Conservation (phyloP, 2,888 invertebrate genomes). For the Stenotaenia linearis region DNA sequence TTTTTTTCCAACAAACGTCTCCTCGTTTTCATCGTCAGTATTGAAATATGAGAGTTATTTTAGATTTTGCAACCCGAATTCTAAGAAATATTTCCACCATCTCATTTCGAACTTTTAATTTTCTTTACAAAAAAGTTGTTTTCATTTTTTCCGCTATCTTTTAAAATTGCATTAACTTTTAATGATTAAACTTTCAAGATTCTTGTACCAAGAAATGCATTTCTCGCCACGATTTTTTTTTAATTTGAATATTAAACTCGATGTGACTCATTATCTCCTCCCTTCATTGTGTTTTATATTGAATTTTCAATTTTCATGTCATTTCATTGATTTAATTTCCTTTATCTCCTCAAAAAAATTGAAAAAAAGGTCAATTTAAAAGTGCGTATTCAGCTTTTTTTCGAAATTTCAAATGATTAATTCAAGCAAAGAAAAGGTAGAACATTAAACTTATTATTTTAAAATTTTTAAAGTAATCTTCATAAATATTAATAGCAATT, state of each 20-base stretch:
- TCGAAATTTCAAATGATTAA: not conserved
- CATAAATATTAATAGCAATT: not conserved
- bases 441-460: too few species aligned
- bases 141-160: not conserved
- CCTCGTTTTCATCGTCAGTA: not conserved
- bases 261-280: not conserved
- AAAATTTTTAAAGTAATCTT: not conserved
- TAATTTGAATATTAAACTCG: not conserved
- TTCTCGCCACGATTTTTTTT: not conserved
- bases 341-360: not conserved
- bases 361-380: not conserved
- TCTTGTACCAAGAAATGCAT: not conserved
- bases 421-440: not conserved
- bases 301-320: conserved; percentile 5
- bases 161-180: not conserved
- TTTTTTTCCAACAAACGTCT: not conserved
- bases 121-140: not conserved
- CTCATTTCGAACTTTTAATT: not conserved
- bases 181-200: not conserved
- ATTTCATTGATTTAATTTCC: not conserved
- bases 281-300: not conserved
- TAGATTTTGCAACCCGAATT: too few species aligned
- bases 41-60: not conserved
- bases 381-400: not conserved
- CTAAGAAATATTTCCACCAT: too few species aligned